phyloP scores from a whole-genome alignment of 2,113 vertebrate species.

The Atractosteus spatula region DNA sequence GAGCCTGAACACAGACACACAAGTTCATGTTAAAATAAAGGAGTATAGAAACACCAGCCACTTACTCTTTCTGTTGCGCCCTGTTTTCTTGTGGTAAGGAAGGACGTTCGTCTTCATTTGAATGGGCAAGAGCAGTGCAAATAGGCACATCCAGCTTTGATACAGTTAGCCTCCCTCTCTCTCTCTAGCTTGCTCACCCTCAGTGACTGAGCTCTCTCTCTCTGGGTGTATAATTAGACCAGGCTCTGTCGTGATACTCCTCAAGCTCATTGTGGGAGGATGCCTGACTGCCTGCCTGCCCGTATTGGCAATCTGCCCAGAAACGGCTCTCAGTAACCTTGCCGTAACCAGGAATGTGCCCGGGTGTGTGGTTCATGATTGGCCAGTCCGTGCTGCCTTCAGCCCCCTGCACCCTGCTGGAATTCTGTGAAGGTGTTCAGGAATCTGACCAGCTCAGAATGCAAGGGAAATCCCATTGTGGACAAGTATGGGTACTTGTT shows the following conservation, averaged over 20 bases:
- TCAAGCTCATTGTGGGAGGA: constrained; percentile 32
- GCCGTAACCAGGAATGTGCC: constrained; percentile 7
- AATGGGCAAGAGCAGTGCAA: constrained; percentile 53
- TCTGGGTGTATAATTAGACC: constrained; percentile 69
- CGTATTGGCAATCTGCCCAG: constrained; percentile 21
- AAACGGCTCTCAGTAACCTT: constrained; percentile 25
- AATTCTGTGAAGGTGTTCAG: constrained; percentile 8
- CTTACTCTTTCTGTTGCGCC: constrained; percentile 58
- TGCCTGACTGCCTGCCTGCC: constrained; percentile 21
- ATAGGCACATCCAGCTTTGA: constrained; percentile 67
- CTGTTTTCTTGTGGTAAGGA: constrained; percentile 54
- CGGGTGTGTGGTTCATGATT: constrained; percentile 6
- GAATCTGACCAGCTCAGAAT: not conserved
- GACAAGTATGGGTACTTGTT: too few species aligned
- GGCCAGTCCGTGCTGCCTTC: constrained; percentile 9
- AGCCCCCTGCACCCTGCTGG: not conserved
- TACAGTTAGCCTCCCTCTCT: constrained; percentile 51
- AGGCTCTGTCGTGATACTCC: constrained; percentile 28
- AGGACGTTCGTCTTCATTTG: constrained; percentile 61
- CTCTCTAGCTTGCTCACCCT: constrained; percentile 39
- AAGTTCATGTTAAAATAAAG: not conserved
- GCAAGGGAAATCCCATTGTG: too few species aligned
- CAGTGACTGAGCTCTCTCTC: constrained; percentile 37
- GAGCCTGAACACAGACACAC: constrained; percentile 22
- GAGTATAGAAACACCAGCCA: constrained; percentile 48